Base-by-base conservation (phyloP, 2,888 invertebrate genomes). In the Andricus curvator region DNA sequence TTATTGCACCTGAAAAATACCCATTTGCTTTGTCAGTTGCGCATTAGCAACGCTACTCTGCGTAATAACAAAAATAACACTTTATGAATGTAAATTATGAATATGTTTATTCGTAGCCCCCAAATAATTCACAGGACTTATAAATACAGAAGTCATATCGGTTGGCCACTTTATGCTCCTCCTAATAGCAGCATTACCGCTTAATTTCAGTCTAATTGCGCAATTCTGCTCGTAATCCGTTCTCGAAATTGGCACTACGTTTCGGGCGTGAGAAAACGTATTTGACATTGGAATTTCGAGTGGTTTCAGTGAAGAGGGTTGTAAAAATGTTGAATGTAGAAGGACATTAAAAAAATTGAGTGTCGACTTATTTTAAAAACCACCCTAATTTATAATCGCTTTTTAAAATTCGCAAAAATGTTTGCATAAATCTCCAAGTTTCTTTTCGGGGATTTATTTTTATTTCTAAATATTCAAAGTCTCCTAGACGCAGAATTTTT, bases 181-280 rank as follows among this genome's bases (percentile, higher is more conserved):
- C 20, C n/a, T 56, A 20, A 74, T 33, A 51, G n/a, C 29, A 56
- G 29, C 13, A 74, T 56, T 51, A 56, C n/a, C 13, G 74, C 51
- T 74, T 56, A 74, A 74, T 74, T 74, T 74, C 51, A 74, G 51
- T 56, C 33, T 74, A 74, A 74, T 74, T 74, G 56, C 20, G 25
- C 74, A 51, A 74, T 74, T 74, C 74, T 29, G 70, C 70, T 70
- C 51, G 29, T 70, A 70, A 70, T 70, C 25, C 51, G n/a, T 56
- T 74, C 51, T n/a, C 13, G n/a, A 56, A 74, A 74, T 20, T 74
- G 33, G 51, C 56, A n/a, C 74, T 74, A 74, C 74, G 51, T 74
- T 74, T 51, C 1, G 3, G 41, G 48, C 25, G 22, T 25, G 68
- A 68, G 25, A 68, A 68, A 64, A 68, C 25, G 25, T 25, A 68